Percentiles rank a stretch among this genome's conserved stretches.
These are phyloP conservation scores for Drosophila affinis DNA, from an alignment of 2,888 invertebrate genomes.

Conservation along the genomic window DNA sequence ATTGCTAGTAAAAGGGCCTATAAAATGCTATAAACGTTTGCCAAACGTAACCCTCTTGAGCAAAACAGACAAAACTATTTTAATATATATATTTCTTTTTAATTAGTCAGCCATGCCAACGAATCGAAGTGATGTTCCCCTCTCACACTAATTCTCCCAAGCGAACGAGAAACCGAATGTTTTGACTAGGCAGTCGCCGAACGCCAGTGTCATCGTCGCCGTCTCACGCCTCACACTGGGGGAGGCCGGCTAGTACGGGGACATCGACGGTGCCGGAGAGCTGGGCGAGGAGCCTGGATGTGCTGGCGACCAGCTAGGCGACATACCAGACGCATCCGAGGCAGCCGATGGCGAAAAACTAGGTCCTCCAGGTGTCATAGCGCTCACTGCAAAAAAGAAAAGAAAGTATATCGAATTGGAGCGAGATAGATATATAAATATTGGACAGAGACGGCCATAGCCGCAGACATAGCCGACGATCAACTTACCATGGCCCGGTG, in stretches of 20 bases:
- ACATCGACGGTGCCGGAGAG: slow-evolving; percentile 93
- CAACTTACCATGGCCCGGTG: slow-evolving; percentile 89
- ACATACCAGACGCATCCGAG: slow-evolving; percentile 96
- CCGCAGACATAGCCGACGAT: slow-evolving; percentile 50
- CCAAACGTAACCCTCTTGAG: slow-evolving; percentile 6
- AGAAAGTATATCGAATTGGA: background rate
- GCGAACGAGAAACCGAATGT: slow-evolving; percentile 3
- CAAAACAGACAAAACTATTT: slow-evolving; percentile 21
- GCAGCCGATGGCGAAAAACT: slow-evolving; percentile 98
- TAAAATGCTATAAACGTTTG: slow-evolving; percentile 3
- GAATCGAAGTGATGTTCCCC: slow-evolving; percentile 19
- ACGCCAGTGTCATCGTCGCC: slow-evolving; percentile 6
- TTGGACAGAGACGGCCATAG: background rate
- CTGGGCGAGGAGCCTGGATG: slow-evolving; percentile 91
- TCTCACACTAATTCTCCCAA: slow-evolving; percentile 38
- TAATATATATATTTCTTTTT: slow-evolving; percentile 12
- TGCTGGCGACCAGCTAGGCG: slow-evolving; percentile 92
- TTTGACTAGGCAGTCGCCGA: background rate
- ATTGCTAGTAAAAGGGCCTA: background rate
- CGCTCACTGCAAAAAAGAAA: slow-evolving; percentile 86
- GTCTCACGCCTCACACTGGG: slow-evolving; percentile 83
- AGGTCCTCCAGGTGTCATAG: slow-evolving; percentile 98
- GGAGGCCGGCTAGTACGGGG: slow-evolving; percentile 87
- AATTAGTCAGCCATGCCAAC: slow-evolving; percentile 41
- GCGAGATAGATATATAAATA: slow-evolving; percentile 1